Evolutionary conservation across 2,888 invertebrate species (phyloP), one percentile per base, ranked within the genome.

Genomic region (Athalia cordata): DNA sequence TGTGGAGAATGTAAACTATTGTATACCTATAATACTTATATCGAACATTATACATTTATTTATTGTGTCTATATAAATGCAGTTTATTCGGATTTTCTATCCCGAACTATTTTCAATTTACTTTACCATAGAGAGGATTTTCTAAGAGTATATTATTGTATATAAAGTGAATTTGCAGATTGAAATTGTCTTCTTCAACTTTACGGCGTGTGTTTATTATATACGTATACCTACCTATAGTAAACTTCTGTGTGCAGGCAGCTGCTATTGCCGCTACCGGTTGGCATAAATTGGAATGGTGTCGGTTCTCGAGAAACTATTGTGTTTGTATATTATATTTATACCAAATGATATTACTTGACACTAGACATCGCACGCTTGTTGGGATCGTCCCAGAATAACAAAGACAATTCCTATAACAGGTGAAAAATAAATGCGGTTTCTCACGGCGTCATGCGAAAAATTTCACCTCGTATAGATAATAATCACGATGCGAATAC

Each of bases 231-330:
- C n/a, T n/a, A n/a, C n/a, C n/a, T n/a, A n/a, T 3, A 55, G n/a
- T n/a, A 11, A 55, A 8, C n/a, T n/a, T 55, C n/a, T 55, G 55
- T 55, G 55, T 8, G 15, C 29, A 8, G 6, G 5, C 15, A 11
- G 62, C 5, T 5, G 8, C 8, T 62, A 15, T 15, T 13, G 29
- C 62, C 29, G 66, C 49, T 29, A 50, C 50, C 11, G 5, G 9
- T 11, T n/a, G 49, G 62, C 15, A 64, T 29, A 64, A 75, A 75
- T 62, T 61, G 75, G 52, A 75, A 62, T 29, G n/a, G 11, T 49
- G 62, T 75, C 75, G 13, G 50, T 75, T 62, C 9, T n/a, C 62
- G 15, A 59, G 13, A 72, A 75, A 29, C 29, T 29, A 29, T 29
- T 29, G 29, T 29, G 29, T 29, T 0, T 29, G 0, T 29, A 29